These are phyloP conservation scores for Druon quercuslanigerum DNA, from an alignment of 1,140 invertebrate species.

Conservation along the genomic window DNA sequence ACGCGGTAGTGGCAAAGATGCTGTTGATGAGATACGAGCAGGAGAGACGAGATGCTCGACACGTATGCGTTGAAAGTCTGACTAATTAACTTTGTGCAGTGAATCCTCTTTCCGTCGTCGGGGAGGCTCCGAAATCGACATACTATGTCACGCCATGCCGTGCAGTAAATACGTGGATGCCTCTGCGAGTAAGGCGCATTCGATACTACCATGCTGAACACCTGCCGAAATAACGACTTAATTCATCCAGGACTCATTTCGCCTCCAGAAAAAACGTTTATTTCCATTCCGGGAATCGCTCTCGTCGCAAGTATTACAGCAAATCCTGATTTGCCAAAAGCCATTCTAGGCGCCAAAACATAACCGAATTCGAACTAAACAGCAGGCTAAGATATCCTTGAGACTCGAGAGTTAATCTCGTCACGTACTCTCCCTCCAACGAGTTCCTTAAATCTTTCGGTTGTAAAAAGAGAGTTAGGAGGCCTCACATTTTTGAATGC, in stretches of 20 bases:
- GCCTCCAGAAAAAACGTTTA: constrained; percentile 49
- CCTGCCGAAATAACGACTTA: constrained; percentile 74
- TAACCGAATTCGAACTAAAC: constrained; percentile 27
- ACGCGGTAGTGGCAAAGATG: not conserved
- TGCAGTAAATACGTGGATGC: constrained; percentile 37
- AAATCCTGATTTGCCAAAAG: not conserved
- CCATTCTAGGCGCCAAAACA: constrained; percentile 36
- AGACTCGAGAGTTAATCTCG: not conserved
- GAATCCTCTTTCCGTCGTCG: constrained; percentile 13
- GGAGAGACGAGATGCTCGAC: not conserved
- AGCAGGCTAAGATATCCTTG: constrained; percentile 38
- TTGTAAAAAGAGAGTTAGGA: no score
- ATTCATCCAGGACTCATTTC: constrained; percentile 58
- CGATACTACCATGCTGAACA: constrained; percentile 56
- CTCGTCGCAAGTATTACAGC: constrained; percentile 27
- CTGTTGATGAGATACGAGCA: constrained; percentile 18
- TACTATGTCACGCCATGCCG: constrained; percentile 38
- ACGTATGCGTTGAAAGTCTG: constrained; percentile 27
- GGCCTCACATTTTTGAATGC: no score
- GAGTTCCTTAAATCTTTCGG: no score
- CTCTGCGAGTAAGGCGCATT: constrained; percentile 41
- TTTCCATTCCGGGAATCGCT: constrained; percentile 51
- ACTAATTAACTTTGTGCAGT: constrained; percentile 29
- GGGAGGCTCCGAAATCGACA: not conserved
- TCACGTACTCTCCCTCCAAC: not conserved